Evolutionary conservation across 2,888 invertebrate species (phyloP), one percentile per base, ranked within the genome.

Genomic region (Parasteatoda lunata): DNA sequence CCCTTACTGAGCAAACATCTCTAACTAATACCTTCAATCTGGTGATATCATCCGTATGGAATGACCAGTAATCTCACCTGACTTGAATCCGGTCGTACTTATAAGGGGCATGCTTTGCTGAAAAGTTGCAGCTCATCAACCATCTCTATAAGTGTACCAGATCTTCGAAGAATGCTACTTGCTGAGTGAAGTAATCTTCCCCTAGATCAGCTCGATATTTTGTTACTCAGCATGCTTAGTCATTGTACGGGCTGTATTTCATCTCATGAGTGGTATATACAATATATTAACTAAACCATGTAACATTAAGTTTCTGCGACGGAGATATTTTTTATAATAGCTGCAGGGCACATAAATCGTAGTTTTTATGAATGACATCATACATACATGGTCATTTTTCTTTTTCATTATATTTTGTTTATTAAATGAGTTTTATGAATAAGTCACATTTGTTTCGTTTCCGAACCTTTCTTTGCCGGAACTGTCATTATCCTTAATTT

Each of bases 11-110:
- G 51, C 51, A 15, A 51, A 30, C 77, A 52, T 69, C 49, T 68
- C 68, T 4, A 8, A 77, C 69, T 3, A 69, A 30, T 51, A 52
- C 52, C 69, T 77, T 52, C 6, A 52, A 51, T 52, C 30, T 1
- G 64, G 6, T 30, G 77, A 30, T 77, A 51, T 77, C 51, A 77
- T 65, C 49, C 66, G 68, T 66, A 68, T 77, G 65, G 49, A 69
- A 11, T 77, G 68, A 30, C 77, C 77, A 77, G n/a, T 51, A 68
- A 45, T 8, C 47, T 77, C 77, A 54, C 68, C 77, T 5, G 77
- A 68, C 54, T 69, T 51, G 13, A 77, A 68, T 54, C 77, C 15
- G 8, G 54, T 77, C 11, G 51, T 54, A 13, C 30, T 51, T 51
- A n/a, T 69, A 13, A 68, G 52, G 77, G 77, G 49, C 7, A 65